These are phyloP conservation scores for Drosophila rhopaloa DNA, from an alignment of 1,140 invertebrate species.

Conservation along the genomic window DNA sequence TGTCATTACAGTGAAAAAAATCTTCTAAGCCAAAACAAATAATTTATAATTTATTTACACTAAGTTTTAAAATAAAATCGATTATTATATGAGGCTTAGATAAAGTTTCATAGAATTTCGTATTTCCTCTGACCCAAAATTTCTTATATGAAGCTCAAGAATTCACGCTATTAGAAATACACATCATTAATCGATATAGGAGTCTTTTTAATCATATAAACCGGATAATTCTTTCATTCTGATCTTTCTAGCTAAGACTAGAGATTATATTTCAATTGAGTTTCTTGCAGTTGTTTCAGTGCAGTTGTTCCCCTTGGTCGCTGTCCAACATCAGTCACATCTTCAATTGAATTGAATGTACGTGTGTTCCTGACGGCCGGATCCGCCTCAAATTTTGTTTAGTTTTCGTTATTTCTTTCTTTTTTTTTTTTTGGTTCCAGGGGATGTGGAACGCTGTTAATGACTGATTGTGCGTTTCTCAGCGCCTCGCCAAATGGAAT, in stretches of 20 bases:
- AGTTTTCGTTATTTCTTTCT: conserved; percentile 38
- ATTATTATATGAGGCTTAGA: no score
- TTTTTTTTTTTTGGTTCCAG: conserved; percentile 6
- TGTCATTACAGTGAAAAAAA: conserved; percentile 8
- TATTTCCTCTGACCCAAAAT: no score
- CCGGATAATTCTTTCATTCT: no score
- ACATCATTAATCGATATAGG: no score
- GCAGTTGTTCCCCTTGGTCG: conserved; percentile 17
- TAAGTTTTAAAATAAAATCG: no score
- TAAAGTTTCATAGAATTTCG: no score
- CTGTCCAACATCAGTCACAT: conserved; percentile 45
- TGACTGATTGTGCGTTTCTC: conserved; percentile 80
- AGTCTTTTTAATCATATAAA: no score
- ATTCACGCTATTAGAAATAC: no score
- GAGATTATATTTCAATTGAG: neutral
- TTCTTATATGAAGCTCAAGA: no score
- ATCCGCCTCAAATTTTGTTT: conserved; percentile 47
- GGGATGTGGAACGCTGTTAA: conserved; percentile 53
- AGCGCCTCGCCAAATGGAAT: conserved; percentile 75
- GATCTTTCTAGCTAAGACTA: no score
- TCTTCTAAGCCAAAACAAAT: neutral
- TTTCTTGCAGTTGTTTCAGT: conserved; percentile 10
- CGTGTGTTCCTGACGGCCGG: conserved; percentile 29
- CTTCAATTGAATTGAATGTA: conserved; percentile 59
- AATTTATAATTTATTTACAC: no score